Evolutionary conservation across 2,888 invertebrate genomes (phyloP), one percentile per base, ranked within the genome.

Genomic region (Drosophila meridionalis): DNA sequence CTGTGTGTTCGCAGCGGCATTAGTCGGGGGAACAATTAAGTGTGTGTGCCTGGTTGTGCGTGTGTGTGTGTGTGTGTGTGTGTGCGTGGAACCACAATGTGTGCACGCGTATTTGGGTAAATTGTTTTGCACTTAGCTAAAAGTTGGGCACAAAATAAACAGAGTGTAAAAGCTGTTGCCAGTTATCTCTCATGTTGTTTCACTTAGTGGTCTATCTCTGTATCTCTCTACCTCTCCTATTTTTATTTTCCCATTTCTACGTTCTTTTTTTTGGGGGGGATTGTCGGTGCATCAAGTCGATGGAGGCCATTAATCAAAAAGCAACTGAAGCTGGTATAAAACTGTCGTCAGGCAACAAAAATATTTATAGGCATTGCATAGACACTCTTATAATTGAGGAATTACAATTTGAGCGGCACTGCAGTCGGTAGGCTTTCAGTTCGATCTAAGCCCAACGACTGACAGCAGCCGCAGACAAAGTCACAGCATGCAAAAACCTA

Each of bases 41-140:
- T 78, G 69, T 67, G 69, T 65, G 38, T 61, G 42, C 56, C 57
- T 58, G n/a, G 42, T 28, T 58, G 26, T 48, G 40, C n/a, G 43
- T 36, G 56, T 50, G 50, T 43, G 57, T 38, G 64, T 53, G 43
- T 20, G 56, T 36, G 66, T 53, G 42, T 3, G n/a, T n/a, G 40
- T 67, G 20, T 50, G 50, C 64, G 66, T 66, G 38, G 47, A 55
- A 57, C 57, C 64, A 45, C 65, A 69, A 66, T 69, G 70, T 64
- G 47, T 72, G 62, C 45, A 73, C 57, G 76, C 68, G 82, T 79
- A 80, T 90, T 90, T 85, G 78, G 82, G 83, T 89, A 86, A 90
- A 89, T 88, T 90, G 89, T 88, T 89, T 88, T 90, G 88, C 89
- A 90, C 91, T 89, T 90, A 90, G 80, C 90, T 85, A 77, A 77